phyloP scores from a whole-genome alignment of 2,888 invertebrate species.

The Dinocampus coccinellae region DNA sequence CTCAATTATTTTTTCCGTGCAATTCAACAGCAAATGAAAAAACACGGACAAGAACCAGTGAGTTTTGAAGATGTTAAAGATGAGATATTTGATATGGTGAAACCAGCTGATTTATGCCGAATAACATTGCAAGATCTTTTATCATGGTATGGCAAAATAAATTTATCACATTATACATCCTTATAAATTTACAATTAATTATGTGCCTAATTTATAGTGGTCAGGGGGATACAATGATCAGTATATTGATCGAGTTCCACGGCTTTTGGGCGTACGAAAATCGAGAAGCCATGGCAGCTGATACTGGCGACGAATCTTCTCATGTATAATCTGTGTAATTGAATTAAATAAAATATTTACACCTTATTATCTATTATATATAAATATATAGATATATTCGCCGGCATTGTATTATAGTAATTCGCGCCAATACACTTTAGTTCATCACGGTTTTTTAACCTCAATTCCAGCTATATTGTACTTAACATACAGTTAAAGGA shows the following conservation, averaged over 20 bases:
- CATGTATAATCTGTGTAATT: conserved; percentile 55
- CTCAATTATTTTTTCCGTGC: conserved; percentile 94
- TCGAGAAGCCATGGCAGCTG: conserved; percentile 83
- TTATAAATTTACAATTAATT: too few species aligned
- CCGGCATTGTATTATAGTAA: too few species aligned
- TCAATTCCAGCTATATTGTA: too few species aligned
- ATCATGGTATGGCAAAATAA: conserved; percentile 73
- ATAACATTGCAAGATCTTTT: conserved; percentile 91
- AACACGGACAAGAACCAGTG: conserved; percentile 90
- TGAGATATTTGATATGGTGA: conserved; percentile 98
- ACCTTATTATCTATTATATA: background rate
- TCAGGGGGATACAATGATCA: conserved; percentile 93
- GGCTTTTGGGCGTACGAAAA: conserved; percentile 98
- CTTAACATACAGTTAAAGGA: too few species aligned
- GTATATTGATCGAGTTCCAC: conserved; percentile 94
- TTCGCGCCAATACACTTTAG: background rate
- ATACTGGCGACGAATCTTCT: conserved; percentile 70
- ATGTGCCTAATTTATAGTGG: conserved; percentile 74
- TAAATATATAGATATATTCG: background rate
- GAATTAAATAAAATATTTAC: conserved; percentile 27
- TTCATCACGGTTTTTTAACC: background rate
- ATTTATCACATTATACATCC: conserved; percentile 26
- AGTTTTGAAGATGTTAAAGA: conserved; percentile 95
- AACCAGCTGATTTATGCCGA: conserved; percentile 84
- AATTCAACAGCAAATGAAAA: conserved; percentile 90